Base-by-base conservation (phyloP, 1,140 invertebrate genomes). In the Saccostrea cuccullata region DNA sequence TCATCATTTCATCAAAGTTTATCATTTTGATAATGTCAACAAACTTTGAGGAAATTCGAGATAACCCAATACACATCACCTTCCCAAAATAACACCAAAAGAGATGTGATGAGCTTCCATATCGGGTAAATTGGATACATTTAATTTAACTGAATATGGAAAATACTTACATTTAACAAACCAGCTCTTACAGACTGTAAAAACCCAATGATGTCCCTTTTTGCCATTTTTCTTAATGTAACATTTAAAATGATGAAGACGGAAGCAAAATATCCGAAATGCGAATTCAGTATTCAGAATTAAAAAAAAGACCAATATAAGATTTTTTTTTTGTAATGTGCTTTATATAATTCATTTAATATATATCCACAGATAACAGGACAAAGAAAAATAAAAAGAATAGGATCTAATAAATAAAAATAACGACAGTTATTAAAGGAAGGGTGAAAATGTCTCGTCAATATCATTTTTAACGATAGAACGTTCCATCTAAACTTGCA, bases 161-260 rank as follows among this genome's bases (percentile, higher is more conserved):
- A 36, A 77, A 30, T 77, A 77, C 70, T 77, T 77, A 77, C 70
- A 77, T 77, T 30, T 77, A 77, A 77, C 11, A 77, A 26, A 26
- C 70, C 70, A 30, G 30, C 23, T 36, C 70, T 26, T 26, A 77
- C 26, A 15, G 70, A 77, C 13, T 77, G 70, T 77, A 77, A 30
- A 77, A 77, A 77, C 13, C 30, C 30, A 36, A 77, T 30, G 2
- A 77, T 36, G 70, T 77, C 70, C 70, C 70, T 40, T 36, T 77
- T 77, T 15, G 70, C 70, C 70, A 77, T 77, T 77, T 70, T 15
- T 77, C 13, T 26, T 17, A 30, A 15, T 77, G 26, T 30, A 77
- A 77, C 2, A 67, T 67, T 8, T 11, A 23, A 40, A 77, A 15
- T 30, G 12, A n/a, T 17, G 58, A 64, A 6, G 58, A n/a, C 58